phyloP scores from a whole-genome alignment of 2,113 vertebrate genomes.

The Monopterus albus region DNA sequence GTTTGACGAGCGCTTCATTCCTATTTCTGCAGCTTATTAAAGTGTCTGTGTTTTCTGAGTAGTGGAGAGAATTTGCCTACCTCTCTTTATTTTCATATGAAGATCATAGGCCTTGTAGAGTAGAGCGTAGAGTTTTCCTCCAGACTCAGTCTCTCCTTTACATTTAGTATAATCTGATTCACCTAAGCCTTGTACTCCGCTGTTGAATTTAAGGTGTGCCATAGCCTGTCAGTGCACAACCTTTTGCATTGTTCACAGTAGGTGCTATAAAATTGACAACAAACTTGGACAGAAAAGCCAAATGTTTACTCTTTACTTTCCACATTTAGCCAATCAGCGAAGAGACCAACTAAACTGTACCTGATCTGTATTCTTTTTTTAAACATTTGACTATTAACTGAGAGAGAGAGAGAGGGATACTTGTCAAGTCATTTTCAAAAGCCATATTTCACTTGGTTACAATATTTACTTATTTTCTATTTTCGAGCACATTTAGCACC shows the following conservation, averaged over 20 bases:
- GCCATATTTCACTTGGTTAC: not conserved
- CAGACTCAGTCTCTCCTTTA: slow-evolving; percentile 50
- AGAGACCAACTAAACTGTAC: slow-evolving; percentile 34
- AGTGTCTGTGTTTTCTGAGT: slow-evolving; percentile 35
- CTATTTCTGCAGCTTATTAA: slow-evolving; percentile 45
- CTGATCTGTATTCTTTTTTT: too few relatives aligned
- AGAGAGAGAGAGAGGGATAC: too few relatives aligned
- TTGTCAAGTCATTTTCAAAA: slow-evolving; percentile 13
- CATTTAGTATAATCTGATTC: slow-evolving; percentile 54
- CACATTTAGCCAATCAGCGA: slow-evolving; percentile 18
- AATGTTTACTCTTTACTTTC: not conserved
- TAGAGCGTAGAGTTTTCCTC: slow-evolving; percentile 41
- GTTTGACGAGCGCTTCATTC: slow-evolving; percentile 51
- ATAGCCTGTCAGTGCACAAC: not conserved
- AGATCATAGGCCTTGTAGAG: slow-evolving; percentile 61
- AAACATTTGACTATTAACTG: too few relatives aligned
- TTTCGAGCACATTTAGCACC: not conserved
- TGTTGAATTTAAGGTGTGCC: slow-evolving; percentile 27
- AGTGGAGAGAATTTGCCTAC: slow-evolving; percentile 62
- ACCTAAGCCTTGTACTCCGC: slow-evolving; percentile 66
- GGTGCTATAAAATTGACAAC: slow-evolving; percentile 1
- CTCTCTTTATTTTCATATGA: slow-evolving; percentile 68
- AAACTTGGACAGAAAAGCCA: not conserved
- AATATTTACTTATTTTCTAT: not conserved
- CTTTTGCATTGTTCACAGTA: not conserved